phyloP scores from a whole-genome alignment of 2,888 invertebrate species.

The Platycheirus albimanus region DNA sequence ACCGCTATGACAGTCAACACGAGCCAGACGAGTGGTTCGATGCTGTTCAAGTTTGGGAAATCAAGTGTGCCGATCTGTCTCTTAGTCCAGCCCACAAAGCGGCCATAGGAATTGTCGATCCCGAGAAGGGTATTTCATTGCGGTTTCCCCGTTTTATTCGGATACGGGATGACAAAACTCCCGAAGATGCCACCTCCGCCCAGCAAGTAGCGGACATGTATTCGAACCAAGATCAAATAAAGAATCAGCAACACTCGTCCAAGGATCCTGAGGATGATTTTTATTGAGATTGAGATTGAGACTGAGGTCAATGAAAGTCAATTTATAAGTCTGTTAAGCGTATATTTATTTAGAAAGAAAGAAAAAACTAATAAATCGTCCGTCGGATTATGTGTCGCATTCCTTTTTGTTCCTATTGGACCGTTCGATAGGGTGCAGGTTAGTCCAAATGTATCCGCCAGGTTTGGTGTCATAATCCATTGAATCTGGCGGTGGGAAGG shows the following conservation, averaged over 20 bases:
- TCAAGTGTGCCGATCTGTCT: slow-evolving; percentile 98
- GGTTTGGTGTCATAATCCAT: slow-evolving; percentile 83
- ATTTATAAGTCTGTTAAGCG: slow-evolving; percentile 42
- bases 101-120: slow-evolving; percentile 93
- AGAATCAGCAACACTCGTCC: slow-evolving; percentile 84
- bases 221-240: slow-evolving; percentile 94
- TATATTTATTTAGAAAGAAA: slow-evolving; percentile 45
- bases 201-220: slow-evolving; percentile 96
- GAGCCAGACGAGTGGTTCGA: slow-evolving; percentile 95
- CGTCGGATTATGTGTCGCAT: slow-evolving; percentile 13
- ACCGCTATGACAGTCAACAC: slow-evolving; percentile 88
- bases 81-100: slow-evolving; percentile 97
- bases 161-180: slow-evolving; percentile 94
- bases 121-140: slow-evolving; percentile 95
- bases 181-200: slow-evolving; percentile 96
- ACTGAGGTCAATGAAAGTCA: background rate
- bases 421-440: slow-evolving; percentile 81
- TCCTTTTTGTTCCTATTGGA: slow-evolving; percentile 61
- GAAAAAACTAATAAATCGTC: slow-evolving; percentile 41
- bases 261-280: slow-evolving; percentile 80
- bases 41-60: slow-evolving; percentile 95
- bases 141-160: slow-evolving; percentile 96
- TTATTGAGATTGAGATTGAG: slow-evolving; percentile 77
- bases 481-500: slow-evolving; percentile 86
- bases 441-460: slow-evolving; percentile 87